Evolutionary conservation across 2,888 invertebrate species (phyloP).

Genomic region (Tachina fera): DNA sequence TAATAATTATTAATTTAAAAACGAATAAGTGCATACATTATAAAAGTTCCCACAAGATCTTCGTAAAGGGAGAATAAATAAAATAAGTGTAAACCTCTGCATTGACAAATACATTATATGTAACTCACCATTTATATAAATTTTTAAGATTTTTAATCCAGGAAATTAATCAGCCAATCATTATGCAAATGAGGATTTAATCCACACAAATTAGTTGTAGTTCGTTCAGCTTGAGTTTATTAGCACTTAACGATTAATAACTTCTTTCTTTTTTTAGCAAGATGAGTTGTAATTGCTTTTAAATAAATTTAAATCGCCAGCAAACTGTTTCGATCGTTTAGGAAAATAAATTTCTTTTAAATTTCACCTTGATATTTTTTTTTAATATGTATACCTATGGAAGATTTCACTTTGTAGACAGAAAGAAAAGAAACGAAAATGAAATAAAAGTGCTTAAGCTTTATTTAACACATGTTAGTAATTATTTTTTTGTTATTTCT

Average conservation of each 20-base stretch:
- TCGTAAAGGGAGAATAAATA: background rate
- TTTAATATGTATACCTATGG: conserved; percentile 14
- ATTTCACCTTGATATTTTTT: conserved; percentile 51
- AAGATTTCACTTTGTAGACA: conserved; percentile 50
- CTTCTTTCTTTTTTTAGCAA: conserved; percentile 7
- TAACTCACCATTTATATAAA: conserved; percentile 57
- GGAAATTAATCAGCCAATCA: conserved; percentile 30
- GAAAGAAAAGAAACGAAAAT: background rate
- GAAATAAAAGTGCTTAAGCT: conserved; percentile 19
- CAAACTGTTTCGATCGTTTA: conserved; percentile 10
- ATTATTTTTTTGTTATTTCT: conserved; percentile 29
- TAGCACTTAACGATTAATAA: conserved; percentile 10
- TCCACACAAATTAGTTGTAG: conserved; percentile 36
- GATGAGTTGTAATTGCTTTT: conserved; percentile 1
- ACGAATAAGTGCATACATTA: background rate
- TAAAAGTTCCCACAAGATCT: background rate
- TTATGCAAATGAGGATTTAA: conserved; percentile 24
- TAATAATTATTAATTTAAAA: background rate
- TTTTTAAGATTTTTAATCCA: conserved; percentile 38
- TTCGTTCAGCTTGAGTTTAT: background rate
- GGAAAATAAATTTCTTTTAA: conserved; percentile 47
- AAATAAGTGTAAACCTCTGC: background rate
- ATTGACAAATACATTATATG: background rate
- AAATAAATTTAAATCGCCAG: conserved; percentile 25
- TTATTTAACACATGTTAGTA: conserved; percentile 24